Conservation (phyloP, 2,113 vertebrate genomes). For the Collichthys lucidus region DNA sequence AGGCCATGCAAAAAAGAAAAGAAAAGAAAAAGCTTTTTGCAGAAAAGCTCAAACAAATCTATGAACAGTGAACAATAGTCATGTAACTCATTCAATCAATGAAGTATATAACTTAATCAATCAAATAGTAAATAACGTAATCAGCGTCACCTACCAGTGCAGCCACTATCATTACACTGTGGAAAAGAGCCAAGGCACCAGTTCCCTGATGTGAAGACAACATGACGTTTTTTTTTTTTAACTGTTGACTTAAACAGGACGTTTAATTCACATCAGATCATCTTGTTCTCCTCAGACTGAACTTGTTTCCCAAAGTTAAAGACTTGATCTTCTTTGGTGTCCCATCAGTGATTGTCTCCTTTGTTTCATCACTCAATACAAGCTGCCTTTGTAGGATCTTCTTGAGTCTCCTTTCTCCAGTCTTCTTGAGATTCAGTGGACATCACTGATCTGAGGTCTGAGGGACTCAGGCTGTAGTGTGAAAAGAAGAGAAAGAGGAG, state of each 20-base stretch:
- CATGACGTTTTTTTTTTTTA: constrained; percentile 56
- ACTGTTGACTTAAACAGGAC: constrained; percentile 10
- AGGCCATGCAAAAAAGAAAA: background rate
- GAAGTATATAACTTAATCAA: background rate
- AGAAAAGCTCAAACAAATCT: background rate
- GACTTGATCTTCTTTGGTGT: constrained; percentile 2
- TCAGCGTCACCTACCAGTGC: constrained; percentile 79
- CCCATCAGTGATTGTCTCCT: constrained; percentile 28
- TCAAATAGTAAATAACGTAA: background rate
- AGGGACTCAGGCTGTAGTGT: constrained; percentile 16
- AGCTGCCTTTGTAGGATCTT: background rate
- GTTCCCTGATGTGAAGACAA: constrained; percentile 29
- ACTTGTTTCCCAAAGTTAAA: constrained; percentile 25
- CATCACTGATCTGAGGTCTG: constrained; percentile 30
- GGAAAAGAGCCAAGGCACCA: constrained; percentile 65
- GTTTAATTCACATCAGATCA: constrained; percentile 16
- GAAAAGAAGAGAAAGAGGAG: constrained; percentile 31
- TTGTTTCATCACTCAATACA: background rate
- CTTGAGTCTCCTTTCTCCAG: background rate
- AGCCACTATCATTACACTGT: constrained; percentile 54
- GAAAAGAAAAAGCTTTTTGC: background rate
- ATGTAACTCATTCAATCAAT: background rate
- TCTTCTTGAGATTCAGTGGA: constrained; percentile 22
- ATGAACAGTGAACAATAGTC: background rate
- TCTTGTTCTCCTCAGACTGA: constrained; percentile 40